phyloP scores from a whole-genome alignment of 2,113 vertebrate genomes.

The Maccullochella peelii region DNA sequence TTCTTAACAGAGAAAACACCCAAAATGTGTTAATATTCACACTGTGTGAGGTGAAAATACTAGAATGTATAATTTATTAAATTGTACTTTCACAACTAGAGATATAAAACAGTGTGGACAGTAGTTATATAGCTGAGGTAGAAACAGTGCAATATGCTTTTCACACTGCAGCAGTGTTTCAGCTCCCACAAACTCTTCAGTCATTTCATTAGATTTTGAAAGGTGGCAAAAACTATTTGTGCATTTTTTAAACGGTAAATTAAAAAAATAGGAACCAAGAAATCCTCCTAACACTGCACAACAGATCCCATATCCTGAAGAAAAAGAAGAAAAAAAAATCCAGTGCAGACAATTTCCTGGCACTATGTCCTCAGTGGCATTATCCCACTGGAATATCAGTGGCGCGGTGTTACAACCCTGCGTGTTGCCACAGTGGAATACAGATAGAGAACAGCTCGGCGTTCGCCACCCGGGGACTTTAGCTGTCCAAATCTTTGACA shows the following conservation, averaged over 20 bases:
- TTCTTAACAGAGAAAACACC: not conserved
- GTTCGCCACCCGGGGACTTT: slow-evolving; percentile 31
- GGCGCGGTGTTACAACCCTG: slow-evolving; percentile 61
- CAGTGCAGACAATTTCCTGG: slow-evolving; percentile 44
- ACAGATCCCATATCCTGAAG: not conserved
- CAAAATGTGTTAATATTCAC: not conserved
- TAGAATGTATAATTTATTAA: not conserved
- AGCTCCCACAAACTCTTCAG: not conserved
- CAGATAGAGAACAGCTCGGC: slow-evolving; percentile 55
- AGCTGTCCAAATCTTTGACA: slow-evolving; percentile 64
- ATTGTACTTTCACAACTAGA: not conserved
- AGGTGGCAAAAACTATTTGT: not conserved
- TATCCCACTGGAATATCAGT: slow-evolving; percentile 67
- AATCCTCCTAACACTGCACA: not conserved
- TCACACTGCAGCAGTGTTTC: not conserved
- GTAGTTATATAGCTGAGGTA: not conserved
- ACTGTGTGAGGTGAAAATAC: not conserved
- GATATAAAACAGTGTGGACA: not conserved
- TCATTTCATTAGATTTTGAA: not conserved
- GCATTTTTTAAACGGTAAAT: not conserved
- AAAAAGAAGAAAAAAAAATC: not conserved
- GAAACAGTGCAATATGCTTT: not conserved
- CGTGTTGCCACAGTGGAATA: slow-evolving; percentile 68
- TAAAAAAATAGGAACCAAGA: not conserved
- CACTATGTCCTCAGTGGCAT: slow-evolving; percentile 60